Percentiles rank a stretch among this genome's conserved stretches.
These are phyloP conservation scores for Craterocephalus amniculus DNA, from an alignment of 2,797 vertebrate genomes.

Conservation along the genomic window DNA sequence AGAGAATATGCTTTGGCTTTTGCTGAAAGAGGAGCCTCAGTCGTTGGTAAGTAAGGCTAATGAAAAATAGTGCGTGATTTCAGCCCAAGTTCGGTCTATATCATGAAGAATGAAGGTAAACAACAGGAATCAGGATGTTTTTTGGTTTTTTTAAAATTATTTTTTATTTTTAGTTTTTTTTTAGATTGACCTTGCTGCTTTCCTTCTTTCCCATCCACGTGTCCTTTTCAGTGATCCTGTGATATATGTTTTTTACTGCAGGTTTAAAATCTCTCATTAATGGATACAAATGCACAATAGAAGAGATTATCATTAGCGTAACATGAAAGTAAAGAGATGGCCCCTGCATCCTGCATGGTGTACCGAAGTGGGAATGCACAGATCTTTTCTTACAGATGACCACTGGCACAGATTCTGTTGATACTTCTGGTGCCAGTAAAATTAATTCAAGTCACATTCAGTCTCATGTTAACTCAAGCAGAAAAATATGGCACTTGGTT, in stretches of 20 bases:
- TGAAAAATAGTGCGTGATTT: background rate
- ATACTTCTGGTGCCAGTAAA: background rate
- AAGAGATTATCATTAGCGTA: background rate
- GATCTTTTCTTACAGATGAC: background rate
- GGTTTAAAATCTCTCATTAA: background rate
- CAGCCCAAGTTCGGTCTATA: background rate
- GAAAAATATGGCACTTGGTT: slow-evolving; percentile 1
- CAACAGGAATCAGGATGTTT: background rate
- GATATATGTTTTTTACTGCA: background rate
- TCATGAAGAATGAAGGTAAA: too few relatives aligned
- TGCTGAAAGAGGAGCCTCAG: slow-evolving; percentile 93
- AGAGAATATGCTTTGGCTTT: slow-evolving; percentile 94
- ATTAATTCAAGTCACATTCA: slow-evolving; percentile 3
- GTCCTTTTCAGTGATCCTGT: background rate
- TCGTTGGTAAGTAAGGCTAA: slow-evolving; percentile 87
- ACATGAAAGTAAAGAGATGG: background rate
- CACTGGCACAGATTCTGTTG: background rate
- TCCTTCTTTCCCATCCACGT: background rate
- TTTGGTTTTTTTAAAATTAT: too few relatives aligned
- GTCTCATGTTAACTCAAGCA: background rate
- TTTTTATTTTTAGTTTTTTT: too few relatives aligned
- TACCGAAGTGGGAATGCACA: background rate
- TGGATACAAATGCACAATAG: background rate
- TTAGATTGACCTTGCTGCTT: background rate
- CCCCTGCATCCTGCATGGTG: background rate